phyloP scores from a whole-genome alignment of 1,140 invertebrate genomes.

The Drosophila grimshawi region DNA sequence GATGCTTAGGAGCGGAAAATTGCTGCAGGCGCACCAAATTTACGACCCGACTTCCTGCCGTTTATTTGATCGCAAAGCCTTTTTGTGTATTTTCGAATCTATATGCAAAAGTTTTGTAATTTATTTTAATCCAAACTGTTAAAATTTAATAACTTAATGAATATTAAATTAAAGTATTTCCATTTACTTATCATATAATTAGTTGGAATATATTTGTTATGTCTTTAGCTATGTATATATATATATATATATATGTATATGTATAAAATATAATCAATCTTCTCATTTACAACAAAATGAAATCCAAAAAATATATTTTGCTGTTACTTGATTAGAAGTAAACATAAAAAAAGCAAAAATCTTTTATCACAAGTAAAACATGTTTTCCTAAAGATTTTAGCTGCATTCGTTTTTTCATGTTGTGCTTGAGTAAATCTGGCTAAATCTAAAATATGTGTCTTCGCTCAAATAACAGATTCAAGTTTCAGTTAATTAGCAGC shows the following conservation, averaged over 20 bases:
- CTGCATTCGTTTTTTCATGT: neutral
- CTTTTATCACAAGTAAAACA: neutral
- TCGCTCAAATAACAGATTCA: conserved; percentile 5
- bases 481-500: conserved; percentile 29
- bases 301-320: too few species aligned
- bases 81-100: neutral
- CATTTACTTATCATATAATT: too few species aligned
- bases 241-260: neutral
- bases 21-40: conserved; percentile 15
- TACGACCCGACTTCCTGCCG: neutral
- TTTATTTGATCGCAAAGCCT: conserved; percentile 27
- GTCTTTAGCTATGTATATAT: neutral
- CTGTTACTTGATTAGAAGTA: too few species aligned
- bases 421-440: neutral
- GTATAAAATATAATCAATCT: too few species aligned
- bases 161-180: neutral
- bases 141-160: conserved; percentile 2
- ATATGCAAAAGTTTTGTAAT: conserved; percentile 18
- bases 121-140: conserved; percentile 26
- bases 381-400: neutral
- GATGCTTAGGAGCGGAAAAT: conserved; percentile 25
- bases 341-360: too few species aligned
- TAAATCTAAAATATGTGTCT: neutral
- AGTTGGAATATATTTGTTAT: too few species aligned
- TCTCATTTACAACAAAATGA: too few species aligned